Conservation (phyloP, 2,113 vertebrate genomes). For the Bufo bufo region DNA sequence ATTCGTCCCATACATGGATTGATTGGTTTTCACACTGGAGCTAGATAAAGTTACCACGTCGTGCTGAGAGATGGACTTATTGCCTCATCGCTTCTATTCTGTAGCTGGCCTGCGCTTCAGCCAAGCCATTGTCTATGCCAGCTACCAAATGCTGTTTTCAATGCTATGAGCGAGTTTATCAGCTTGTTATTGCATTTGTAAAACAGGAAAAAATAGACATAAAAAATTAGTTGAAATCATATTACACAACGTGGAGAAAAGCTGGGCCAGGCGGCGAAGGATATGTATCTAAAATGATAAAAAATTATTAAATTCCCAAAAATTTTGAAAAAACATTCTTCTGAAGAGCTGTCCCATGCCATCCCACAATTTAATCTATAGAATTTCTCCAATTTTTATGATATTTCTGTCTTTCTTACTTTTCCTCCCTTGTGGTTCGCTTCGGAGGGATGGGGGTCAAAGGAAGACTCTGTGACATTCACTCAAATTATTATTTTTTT, state of each 20-base stretch:
- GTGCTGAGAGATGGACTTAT: slow-evolving; percentile 23
- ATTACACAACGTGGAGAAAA: neutral
- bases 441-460: neutral
- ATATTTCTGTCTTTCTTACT: neutral
- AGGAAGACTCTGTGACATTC: slow-evolving; percentile 47
- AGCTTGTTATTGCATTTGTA: slow-evolving; percentile 59
- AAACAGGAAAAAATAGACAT: slow-evolving; percentile 55
- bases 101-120: slow-evolving; percentile 25
- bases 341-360: neutral
- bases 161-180: slow-evolving; percentile 50
- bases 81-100: slow-evolving; percentile 30
- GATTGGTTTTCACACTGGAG: slow-evolving; percentile 50
- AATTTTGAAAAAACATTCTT: neutral
- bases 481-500: slow-evolving; percentile 62
- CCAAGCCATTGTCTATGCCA: slow-evolving; percentile 42
- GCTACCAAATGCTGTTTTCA: slow-evolving; percentile 43
- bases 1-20: neutral
- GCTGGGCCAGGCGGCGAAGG: neutral
- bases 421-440: neutral
- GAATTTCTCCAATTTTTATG: neutral
- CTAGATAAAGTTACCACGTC: slow-evolving; percentile 32
- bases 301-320: neutral
- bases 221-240: slow-evolving; percentile 47
- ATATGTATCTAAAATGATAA: neutral
- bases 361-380: neutral